Conservation (phyloP, 2,797 vertebrate species). For the Myotis vivesi region DNA sequence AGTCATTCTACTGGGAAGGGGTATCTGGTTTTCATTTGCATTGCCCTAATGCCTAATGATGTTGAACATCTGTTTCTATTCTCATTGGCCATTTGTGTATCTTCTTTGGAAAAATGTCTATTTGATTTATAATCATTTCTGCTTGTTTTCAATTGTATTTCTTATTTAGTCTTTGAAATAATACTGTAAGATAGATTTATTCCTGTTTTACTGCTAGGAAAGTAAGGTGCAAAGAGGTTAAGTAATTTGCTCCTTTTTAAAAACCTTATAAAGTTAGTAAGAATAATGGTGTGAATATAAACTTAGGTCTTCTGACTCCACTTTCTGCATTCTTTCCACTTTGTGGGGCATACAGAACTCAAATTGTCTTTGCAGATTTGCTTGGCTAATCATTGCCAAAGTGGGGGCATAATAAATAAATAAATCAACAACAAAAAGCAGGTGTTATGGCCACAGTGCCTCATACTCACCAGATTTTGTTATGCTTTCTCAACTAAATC, state of each 20-base stretch:
- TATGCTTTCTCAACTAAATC: not conserved
- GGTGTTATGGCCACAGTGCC: not conserved
- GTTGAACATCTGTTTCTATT: not conserved
- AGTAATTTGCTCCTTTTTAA: conserved; percentile 29
- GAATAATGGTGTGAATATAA: not conserved
- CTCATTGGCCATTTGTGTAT: not conserved
- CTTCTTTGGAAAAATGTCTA: not conserved
- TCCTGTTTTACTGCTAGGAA: not conserved
- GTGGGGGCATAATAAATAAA: not conserved
- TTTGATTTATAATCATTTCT: conserved; percentile 39
- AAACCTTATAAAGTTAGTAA: not conserved
- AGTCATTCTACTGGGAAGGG: not conserved
- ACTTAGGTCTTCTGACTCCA: conserved; percentile 6
- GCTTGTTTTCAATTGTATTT: not conserved
- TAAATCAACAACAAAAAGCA: conserved; percentile 8
- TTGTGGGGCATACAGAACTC: conserved; percentile 34
- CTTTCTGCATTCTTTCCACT: conserved; percentile 56
- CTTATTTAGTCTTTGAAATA: conserved; percentile 23
- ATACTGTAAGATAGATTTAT: not conserved
- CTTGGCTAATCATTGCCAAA: conserved; percentile 51
- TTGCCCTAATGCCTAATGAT: not conserved
- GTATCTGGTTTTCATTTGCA: not conserved
- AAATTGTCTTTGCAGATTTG: conserved; percentile 34
- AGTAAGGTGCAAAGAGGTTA: not conserved
- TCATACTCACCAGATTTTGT: not conserved